Conservation (phyloP, 2,113 vertebrate genomes). For the Notechis scutatus region DNA sequence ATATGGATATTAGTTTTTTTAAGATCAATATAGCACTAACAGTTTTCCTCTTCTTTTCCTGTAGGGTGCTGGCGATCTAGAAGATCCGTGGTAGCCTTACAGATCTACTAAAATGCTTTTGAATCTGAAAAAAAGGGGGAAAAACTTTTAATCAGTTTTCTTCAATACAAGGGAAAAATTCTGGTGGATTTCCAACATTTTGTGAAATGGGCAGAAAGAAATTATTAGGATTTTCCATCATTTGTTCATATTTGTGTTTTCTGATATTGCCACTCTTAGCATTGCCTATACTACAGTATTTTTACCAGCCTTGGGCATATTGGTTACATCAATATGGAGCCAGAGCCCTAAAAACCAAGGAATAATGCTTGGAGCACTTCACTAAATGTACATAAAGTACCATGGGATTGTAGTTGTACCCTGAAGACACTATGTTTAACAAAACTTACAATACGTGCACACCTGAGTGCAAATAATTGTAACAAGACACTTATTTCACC, state of each 20-base stretch:
- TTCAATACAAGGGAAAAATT: constrained; percentile 80
- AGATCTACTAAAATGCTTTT: constrained; percentile 81
- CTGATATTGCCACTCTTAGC: constrained; percentile 78
- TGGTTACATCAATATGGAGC: constrained; percentile 69
- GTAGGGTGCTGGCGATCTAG: constrained; percentile 92
- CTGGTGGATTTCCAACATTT: constrained; percentile 82
- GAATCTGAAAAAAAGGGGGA: constrained; percentile 83
- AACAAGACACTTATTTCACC: constrained; percentile 69
- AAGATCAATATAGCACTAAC: constrained; percentile 69
- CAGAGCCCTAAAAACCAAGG: constrained; percentile 66
- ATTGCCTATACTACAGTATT: constrained; percentile 78
- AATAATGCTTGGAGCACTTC: constrained; percentile 66
- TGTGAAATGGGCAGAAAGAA: constrained; percentile 79
- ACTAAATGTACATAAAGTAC: constrained; percentile 65
- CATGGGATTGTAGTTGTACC: constrained; percentile 67
- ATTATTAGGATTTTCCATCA: constrained; percentile 81
- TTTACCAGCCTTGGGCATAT: constrained; percentile 74
- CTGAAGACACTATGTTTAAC: constrained; percentile 69
- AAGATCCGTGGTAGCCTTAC: constrained; percentile 97
- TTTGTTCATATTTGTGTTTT: constrained; percentile 79
- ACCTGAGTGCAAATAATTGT: constrained; percentile 70
- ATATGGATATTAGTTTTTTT: constrained; percentile 48
- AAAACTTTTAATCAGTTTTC: constrained; percentile 80
- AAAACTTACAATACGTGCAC: constrained; percentile 62
- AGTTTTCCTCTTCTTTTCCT: constrained; percentile 77